Base-by-base conservation (phyloP, 2,113 vertebrate species). In the Ornithorhynchus anatinus region DNA sequence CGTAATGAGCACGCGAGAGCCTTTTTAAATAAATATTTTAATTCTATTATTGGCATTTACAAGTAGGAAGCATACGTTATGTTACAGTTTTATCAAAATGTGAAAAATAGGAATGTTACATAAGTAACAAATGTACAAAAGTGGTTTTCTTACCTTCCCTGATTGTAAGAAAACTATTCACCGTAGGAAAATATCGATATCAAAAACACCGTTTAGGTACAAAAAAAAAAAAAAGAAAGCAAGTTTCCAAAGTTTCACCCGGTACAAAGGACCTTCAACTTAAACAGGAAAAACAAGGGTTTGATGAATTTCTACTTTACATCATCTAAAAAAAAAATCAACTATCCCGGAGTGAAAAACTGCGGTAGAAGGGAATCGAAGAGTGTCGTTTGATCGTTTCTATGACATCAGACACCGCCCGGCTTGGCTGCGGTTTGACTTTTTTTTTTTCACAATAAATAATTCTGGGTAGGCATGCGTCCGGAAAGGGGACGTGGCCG, bases 11-110 rank as follows among this genome's bases (percentile, higher is more conserved):
- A n/a, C n/a, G n/a, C n/a, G n/a, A n/a, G n/a, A n/a, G n/a, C n/a
- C n/a, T n/a, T 90, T 95, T 95, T 97, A 99, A 99, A 99, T 99
- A 99, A 99, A 99, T 99, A 99, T 94, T 96, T 98, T 98, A 98
- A 97, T 98, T 98, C 95, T 98, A 97, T 98, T 96, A 95, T 97
- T 99, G 96, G 94, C 96, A 97, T 98, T 98, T 98, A 98, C 96
- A 99, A 89, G 92, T 97, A 98, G 94, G 97, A 98, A 97, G 96
- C 96, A 95, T 97, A 98, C 96, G 95, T 90, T 98, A 96, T 98
- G 97, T 98, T 98, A 99, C 97, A 98, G 92, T 95, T 97, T 96
- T 98, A 98, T 98, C 96, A 98, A 99, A 95, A 96, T 92, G 95
- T 97, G 94, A 95, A 97, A 99, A 98, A 98, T 97, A 99, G 94